A percentile compares a stretch with the other conserved stretches of the same genome.
phyloP scores from a whole-genome alignment of 2,113 vertebrate genomes.

The Gambusia affinis region DNA sequence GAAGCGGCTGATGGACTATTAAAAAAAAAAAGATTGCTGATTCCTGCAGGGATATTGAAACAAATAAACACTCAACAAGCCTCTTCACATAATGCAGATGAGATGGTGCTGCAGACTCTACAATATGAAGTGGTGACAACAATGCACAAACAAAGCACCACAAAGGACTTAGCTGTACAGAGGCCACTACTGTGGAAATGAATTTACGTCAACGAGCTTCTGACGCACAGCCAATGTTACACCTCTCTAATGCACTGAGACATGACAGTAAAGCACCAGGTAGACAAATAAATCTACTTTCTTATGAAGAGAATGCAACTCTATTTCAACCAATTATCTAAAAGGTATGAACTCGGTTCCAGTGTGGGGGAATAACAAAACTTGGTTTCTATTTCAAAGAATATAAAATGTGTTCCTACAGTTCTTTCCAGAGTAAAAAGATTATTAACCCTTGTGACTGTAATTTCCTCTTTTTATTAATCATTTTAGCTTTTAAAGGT shows the following conservation, averaged over 20 bases:
- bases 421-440: not conserved
- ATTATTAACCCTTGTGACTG: too few species aligned
- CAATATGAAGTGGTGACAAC: constrained; percentile 65
- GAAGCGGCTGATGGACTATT: constrained; percentile 53
- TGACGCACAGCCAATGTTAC: constrained; percentile 36
- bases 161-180: constrained; percentile 37
- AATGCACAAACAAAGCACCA: constrained; percentile 56
- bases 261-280: constrained; percentile 7
- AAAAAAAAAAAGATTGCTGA: constrained; percentile 50
- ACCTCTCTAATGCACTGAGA: constrained; percentile 34
- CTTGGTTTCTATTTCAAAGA: not conserved
- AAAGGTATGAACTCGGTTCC: not conserved
- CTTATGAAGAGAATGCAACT: constrained; percentile 1
- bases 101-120: constrained; percentile 57
- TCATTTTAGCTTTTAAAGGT: too few species aligned
- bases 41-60: constrained; percentile 67
- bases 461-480: too few species aligned
- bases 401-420: not conserved
- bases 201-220: constrained; percentile 59
- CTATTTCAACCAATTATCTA: not conserved
- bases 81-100: constrained; percentile 65
- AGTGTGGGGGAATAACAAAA: not conserved
- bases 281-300: not conserved
- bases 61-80: constrained; percentile 69
- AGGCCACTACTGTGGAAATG: constrained; percentile 47